A percentile compares a stretch with the other conserved stretches of the same genome.
phyloP scores from a whole-genome alignment of 1,140 invertebrate species.

The Tetraneura akinire region DNA sequence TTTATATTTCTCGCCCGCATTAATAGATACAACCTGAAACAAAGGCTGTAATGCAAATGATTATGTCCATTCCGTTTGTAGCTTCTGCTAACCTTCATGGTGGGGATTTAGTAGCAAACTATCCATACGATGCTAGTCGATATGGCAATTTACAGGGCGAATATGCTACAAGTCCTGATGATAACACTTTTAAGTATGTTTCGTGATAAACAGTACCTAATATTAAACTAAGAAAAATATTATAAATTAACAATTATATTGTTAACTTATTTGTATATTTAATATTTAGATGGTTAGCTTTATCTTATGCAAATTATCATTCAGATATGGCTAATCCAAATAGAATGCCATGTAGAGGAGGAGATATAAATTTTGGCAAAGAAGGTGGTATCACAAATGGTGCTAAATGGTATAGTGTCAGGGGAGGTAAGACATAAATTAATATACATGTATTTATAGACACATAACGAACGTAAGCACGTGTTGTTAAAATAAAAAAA shows the following conservation, averaged over 20 bases:
- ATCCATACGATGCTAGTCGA: slow-evolving; percentile 78
- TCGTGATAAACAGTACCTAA: not conserved
- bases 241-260: not conserved
- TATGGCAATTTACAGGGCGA: slow-evolving; percentile 58
- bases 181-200: slow-evolving; percentile 71
- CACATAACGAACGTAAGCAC: too few relatives aligned
- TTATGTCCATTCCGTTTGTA: slow-evolving; percentile 83
- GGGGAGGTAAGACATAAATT: slow-evolving; percentile 66
- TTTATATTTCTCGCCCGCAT: slow-evolving; percentile 52
- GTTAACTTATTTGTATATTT: slow-evolving; percentile 59
- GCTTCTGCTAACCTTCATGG: slow-evolving; percentile 96
- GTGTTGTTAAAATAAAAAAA: too few relatives aligned
- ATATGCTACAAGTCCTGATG: slow-evolving; percentile 71
- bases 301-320: slow-evolving; percentile 77
- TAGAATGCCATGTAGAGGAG: slow-evolving; percentile 66
- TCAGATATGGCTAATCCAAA: slow-evolving; percentile 71
- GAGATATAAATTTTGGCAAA: slow-evolving; percentile 72
- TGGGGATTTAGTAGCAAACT: slow-evolving; percentile 90
- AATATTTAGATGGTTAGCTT: slow-evolving; percentile 83
- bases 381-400: slow-evolving; percentile 86
- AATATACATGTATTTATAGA: too few relatives aligned
- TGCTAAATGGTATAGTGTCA: slow-evolving; percentile 85
- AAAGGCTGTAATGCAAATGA: slow-evolving; percentile 88
- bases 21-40: slow-evolving; percentile 82
- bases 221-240: not conserved